Base-by-base conservation (phyloP, 2,888 invertebrate species). In the Aelia acuminata region DNA sequence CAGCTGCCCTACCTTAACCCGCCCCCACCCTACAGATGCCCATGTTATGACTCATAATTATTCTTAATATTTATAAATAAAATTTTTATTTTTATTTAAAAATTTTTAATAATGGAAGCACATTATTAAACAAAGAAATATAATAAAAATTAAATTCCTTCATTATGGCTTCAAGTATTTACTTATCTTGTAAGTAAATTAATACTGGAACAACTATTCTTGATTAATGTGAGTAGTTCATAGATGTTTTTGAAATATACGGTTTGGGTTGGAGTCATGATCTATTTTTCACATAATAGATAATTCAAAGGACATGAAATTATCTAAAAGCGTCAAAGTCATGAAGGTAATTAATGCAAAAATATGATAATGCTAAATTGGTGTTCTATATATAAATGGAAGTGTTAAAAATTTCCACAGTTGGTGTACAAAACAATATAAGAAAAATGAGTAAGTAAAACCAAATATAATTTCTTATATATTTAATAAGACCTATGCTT, bases 281-380 rank as follows among this genome's bases (percentile, higher is more conserved):
- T 35, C 20, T 31, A 15, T 53, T 85, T 85, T 85, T 20, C n/a
- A 57, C 50, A 85, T 53, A 31, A 39, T 20, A 85, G 85, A 85
- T 85, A 85, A 85, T 50, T 85, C 22, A 53, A 85, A 53, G 53
- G 53, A n/a, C 53, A 80, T 39, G 43, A 43, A 80, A 35, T 50
- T 85, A 85, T 85, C 85, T 85, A 49, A 3, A 53, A 85, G 39
- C 85, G 31, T 85, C 49, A 80, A 85, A 57, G 85, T 57, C 39
- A 53, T 57, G 31, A 85, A 50, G 80, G 35, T 53, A 85, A 85
- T 85, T 53, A 85, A 85, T 85, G 85, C 85, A 85, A 85, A 85
- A 85, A 85, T 85, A 85, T 85, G 85, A 85, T 85, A 85, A 85
- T 85, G 50, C 35, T 53, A 53, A 85, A 85, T 53, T 57, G 49